phyloP scores from a whole-genome alignment of 2,797 vertebrate genomes.

The Tauraco hartlaubi region DNA sequence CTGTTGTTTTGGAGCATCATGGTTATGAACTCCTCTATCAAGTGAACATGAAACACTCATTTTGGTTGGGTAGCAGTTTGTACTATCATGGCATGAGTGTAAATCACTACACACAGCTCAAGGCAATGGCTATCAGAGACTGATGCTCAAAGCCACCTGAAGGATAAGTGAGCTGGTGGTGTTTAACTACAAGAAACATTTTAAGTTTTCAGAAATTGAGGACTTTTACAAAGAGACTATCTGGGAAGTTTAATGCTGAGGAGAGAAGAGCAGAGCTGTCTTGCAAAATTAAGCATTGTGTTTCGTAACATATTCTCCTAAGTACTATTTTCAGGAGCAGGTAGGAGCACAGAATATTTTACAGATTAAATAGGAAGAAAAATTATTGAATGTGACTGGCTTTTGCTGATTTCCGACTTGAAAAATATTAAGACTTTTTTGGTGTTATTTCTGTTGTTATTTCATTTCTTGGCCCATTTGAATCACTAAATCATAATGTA shows the following conservation, averaged over 20 bases:
- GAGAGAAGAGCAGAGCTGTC: neutral
- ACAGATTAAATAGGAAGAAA: neutral
- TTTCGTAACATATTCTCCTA: neutral
- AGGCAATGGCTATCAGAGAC: neutral
- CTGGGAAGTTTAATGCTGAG: neutral
- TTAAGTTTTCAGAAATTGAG: neutral
- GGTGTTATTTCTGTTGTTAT: neutral
- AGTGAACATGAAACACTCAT: neutral
- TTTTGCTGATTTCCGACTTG: neutral
- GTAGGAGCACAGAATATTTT: neutral
- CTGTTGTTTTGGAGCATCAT: neutral
- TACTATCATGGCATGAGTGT: neutral
- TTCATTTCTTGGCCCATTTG: neutral
- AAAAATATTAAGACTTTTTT: neutral
- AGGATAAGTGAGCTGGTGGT: neutral
- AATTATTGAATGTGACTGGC: neutral
- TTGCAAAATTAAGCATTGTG: neutral
- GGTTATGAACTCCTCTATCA: neutral
- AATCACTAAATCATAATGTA: neutral
- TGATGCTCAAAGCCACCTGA: neutral
- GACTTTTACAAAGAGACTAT: neutral
- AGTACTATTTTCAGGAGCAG: neutral
- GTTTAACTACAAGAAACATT: neutral
- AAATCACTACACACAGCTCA: neutral
- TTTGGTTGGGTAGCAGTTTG: neutral